phyloP scores from a whole-genome alignment of 2,113 vertebrate genomes.

The Phainopepla nitens region DNA sequence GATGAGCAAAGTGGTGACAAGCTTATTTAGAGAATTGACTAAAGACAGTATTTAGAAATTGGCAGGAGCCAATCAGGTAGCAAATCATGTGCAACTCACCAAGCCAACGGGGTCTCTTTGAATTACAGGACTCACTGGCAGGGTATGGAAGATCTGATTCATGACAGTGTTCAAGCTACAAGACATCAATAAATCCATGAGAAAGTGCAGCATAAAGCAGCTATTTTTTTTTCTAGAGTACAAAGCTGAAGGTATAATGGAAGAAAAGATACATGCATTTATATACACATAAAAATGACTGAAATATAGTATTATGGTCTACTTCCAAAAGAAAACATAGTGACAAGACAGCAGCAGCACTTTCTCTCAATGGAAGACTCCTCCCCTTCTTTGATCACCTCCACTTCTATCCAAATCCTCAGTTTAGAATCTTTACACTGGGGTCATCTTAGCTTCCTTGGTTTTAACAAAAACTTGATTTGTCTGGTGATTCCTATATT shows the following conservation, averaged over 20 bases:
- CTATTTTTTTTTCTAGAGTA: not conserved
- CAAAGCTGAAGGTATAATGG: not conserved
- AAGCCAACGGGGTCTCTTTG: constrained; percentile 77
- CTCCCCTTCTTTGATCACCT: not conserved
- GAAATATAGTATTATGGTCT: not conserved
- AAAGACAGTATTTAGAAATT: not conserved
- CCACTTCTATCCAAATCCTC: not conserved
- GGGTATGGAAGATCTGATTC: constrained; percentile 76
- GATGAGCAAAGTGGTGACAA: not conserved
- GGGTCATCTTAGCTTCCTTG: not conserved
- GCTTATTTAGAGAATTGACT: not conserved
- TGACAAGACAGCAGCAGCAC: not conserved
- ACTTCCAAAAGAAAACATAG: not conserved
- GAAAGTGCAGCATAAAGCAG: not conserved
- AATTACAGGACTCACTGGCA: constrained; percentile 78
- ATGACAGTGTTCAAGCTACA: constrained; percentile 59
- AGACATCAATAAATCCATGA: constrained; percentile 16
- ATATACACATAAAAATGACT: not conserved
- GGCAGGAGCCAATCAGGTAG: not conserved
- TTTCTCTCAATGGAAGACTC: not conserved
- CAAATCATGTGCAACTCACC: constrained; percentile 66
- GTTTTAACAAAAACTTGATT: not conserved
- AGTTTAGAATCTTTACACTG: not conserved
- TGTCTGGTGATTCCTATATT: not conserved
- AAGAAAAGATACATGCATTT: not conserved